Evolutionary conservation across 2,888 invertebrate species (phyloP), one percentile per base, ranked within the genome.

Genomic region (Epirrita christyi): DNA sequence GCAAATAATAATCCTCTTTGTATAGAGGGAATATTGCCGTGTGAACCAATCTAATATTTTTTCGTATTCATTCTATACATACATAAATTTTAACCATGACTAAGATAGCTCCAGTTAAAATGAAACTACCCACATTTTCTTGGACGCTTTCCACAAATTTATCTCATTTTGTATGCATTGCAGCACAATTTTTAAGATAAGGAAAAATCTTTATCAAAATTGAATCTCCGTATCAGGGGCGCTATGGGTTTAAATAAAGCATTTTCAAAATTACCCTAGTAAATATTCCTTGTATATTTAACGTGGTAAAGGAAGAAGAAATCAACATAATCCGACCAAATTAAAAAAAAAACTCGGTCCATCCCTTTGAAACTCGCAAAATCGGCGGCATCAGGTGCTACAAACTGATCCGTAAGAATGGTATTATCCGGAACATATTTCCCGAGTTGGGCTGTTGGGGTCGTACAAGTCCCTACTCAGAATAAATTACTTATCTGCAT

Each of bases 361-460:
- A 75, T 71, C 77, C 75, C 76, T 55, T 71, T 70, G 72, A 69
- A 72, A 78, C 68, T 73, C 73, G 72, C 71, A 64, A 66, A 67
- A 67, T 67, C 68, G 71, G 63, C 63, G 83, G 87, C 82, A 90
- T 90, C 91, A 92, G 91, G 91, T 92, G 91, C 84, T 72, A 70
- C 72, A 74, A 86, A 90, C 79, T 80, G 87, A 84, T 87, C 83
- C 79, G 75, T 78, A 76, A 81, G 81, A 85, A 83, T 80, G 75
- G 81, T 84, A 86, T 89, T 86, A 88, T 86, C 82, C 81, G 73
- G 67, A 83, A 86, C 86, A 88, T 88, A 86, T 88, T 86, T 84
- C 74, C 75, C 81, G 72, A 76, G 72, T 71, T 72, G 77, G 58
- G 53, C 28, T 45, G 54, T 37, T 45, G 41, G 81, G 87, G 81